Base-by-base conservation (phyloP, 2,888 invertebrate genomes). In the Sepioteuthis lessoniana region DNA sequence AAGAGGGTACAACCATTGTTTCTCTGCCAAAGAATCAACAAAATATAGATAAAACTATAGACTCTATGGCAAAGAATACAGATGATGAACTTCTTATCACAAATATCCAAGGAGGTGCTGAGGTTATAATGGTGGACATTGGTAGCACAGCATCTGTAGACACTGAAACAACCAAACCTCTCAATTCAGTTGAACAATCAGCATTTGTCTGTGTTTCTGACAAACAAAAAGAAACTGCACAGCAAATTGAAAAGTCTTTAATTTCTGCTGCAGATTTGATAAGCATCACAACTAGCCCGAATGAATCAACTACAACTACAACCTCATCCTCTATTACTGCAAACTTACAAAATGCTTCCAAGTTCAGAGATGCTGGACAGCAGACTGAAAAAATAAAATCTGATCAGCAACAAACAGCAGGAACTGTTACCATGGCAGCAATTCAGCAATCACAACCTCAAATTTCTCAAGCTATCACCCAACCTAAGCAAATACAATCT, bases 111-210 rank as follows among this genome's bases (percentile, higher is more conserved):
- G 60, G 93, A 16, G 93, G 93, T n/a, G 46, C 42, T 42, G 92
- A 92, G n/a, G 92, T 92, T 4, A 92, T 92, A 42, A 92, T 92
- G 92, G 92, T 92, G n/a, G 92, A 92, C 31, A 92, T 92, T 92
- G 92, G 92, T 8, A 92, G 92, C 7, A 47, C 92, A 92, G 92
- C 92, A 92, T 92, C 92, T 46, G 38, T 92, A 19, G 92, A 47
- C 47, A 47, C 92, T n/a, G 92, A 92, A 47, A 92, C 92, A 46
- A 92, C 35, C 19, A 92, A 92, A 47, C 19, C 46, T n/a, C n/a
- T 47, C 19, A 46, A 31, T 16, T 42, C 42, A 47, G 10, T 28
- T 47, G 92, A 92, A n/a, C n/a, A 47, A 47, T 42, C 46, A 13
- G 13, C 76, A 19, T n/a, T 35, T 76, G 76, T n/a, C 55, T 55